phyloP scores from a whole-genome alignment of 92 coral and sea anemone species.

The Epizoanthus scotinus region DNA sequence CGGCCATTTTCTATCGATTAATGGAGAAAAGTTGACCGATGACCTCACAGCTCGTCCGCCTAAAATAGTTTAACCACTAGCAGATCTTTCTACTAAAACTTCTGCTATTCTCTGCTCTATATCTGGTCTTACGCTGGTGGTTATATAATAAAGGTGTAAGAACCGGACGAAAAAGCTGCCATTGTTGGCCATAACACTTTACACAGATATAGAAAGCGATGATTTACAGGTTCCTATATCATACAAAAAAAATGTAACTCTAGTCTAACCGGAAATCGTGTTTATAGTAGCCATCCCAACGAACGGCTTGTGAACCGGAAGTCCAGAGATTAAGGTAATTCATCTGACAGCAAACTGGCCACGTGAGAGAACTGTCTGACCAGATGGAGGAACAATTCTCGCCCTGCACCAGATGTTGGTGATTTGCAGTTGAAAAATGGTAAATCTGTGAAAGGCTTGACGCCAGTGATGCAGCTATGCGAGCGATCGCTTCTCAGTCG shows the following conservation, averaged over 20 bases:
- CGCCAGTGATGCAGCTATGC: conserved; percentile 9
- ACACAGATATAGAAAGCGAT: too few relatives aligned
- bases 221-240: too few relatives aligned
- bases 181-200: too few relatives aligned
- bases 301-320: conserved; percentile 41
- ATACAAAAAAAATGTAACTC: neutral
- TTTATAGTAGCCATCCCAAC: conserved; percentile 26
- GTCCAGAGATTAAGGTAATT: conserved; percentile 17
- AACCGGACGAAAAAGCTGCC: too few relatives aligned
- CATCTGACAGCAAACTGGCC: conserved; percentile 27
- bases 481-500: neutral
- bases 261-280: conserved; percentile 27
- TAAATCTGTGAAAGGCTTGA: conserved; percentile 4
- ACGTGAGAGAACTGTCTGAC: conserved; percentile 7
- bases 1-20: conserved; percentile 18
- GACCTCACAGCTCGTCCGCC: conserved; percentile 21
- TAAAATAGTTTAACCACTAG: neutral
- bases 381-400: conserved; percentile 17
- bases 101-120: too few relatives aligned
- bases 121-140: too few relatives aligned
- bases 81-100: neutral
- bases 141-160: too few relatives aligned
- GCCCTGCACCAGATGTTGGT: conserved; percentile 27
- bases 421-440: conserved; percentile 19
- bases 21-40: conserved; percentile 11